A percentile compares a stretch with the other conserved stretches of the same genome.
Conservation (phyloP, 1,140 invertebrate genomes). For the Hestina assimilis region DNA sequence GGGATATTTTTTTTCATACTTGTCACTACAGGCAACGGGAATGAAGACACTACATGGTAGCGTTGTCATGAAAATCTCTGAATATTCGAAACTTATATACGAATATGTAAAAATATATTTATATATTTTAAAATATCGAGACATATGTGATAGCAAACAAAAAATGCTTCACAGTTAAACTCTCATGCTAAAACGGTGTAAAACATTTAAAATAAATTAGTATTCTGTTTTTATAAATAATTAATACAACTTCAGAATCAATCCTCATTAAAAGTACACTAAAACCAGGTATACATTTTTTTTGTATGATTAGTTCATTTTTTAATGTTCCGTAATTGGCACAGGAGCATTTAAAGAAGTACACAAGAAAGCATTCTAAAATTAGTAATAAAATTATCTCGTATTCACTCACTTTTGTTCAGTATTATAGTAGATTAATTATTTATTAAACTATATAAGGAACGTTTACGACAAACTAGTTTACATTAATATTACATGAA, state of each 20-base stretch:
- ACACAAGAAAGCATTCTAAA: conserved; percentile 35
- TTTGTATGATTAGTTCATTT: conserved; percentile 3
- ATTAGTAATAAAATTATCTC: conserved; percentile 26
- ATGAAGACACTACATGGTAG: conserved; percentile 15
- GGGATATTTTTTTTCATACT: neutral
- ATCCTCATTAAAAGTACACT: conserved; percentile 3
- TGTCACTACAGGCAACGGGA: neutral
- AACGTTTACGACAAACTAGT: conserved; percentile 41
- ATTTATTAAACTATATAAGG: conserved; percentile 42
- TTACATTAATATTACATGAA: conserved; percentile 28
- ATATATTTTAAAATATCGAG: neutral
- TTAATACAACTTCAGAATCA: neutral
- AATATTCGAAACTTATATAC: conserved; percentile 12
- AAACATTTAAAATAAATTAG: conserved; percentile 1
- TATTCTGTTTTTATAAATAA: neutral
- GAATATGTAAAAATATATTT: neutral
- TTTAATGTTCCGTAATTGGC: conserved; percentile 21
- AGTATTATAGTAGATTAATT: conserved; percentile 20
- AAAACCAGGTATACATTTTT: conserved; percentile 1
- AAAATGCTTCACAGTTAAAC: neutral
- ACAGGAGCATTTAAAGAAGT: conserved; percentile 22
- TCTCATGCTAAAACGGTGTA: conserved; percentile 1
- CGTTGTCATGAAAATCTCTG: conserved; percentile 20
- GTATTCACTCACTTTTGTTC: conserved; percentile 42
- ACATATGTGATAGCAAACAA: neutral